Conservation (phyloP, 2,113 vertebrate genomes). For the Scatophagus argus region DNA sequence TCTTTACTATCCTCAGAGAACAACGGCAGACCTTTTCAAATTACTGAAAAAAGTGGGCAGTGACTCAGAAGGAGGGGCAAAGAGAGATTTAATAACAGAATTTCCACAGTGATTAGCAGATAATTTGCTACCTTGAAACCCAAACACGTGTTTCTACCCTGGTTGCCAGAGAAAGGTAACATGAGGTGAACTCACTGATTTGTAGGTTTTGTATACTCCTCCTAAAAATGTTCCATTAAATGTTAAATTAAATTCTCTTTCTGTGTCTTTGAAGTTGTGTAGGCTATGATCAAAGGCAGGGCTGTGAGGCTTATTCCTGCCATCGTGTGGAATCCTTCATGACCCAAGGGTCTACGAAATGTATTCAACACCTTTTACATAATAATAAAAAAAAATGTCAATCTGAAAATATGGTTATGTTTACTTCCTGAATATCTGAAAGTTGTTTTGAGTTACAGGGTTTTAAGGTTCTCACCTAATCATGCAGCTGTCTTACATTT, state of each 20-base stretch:
- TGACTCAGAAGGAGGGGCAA: not conserved
- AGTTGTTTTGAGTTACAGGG: not conserved
- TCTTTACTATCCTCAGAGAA: not conserved
- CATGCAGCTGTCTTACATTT: not conserved
- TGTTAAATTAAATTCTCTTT: conserved; percentile 57
- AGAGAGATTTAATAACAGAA: conserved; percentile 9
- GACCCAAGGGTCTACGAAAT: conserved; percentile 22
- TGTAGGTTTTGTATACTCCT: conserved; percentile 41
- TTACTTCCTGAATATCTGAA: conserved; percentile 9
- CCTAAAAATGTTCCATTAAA: conserved; percentile 51
- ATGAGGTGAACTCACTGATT: conserved; percentile 43
- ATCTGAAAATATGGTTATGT: conserved; percentile 16
- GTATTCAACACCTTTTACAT: conserved; percentile 30
- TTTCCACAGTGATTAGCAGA: conserved; percentile 29
- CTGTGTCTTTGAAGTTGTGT: conserved; percentile 68
- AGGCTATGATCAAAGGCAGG: conserved; percentile 64
- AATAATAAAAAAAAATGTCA: conserved; percentile 25
- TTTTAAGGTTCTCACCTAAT: conserved; percentile 10
- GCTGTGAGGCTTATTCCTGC: conserved; percentile 48
- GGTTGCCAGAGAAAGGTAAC: conserved; percentile 11
- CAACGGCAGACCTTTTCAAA: not conserved
- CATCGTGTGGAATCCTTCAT: conserved; percentile 40
- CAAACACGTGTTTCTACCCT: conserved; percentile 12
- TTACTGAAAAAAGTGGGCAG: not conserved
- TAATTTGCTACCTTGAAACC: conserved; percentile 18